Evolutionary conservation across 2,797 vertebrate species (phyloP).

Genomic region (Pangasius larnaudii): DNA sequence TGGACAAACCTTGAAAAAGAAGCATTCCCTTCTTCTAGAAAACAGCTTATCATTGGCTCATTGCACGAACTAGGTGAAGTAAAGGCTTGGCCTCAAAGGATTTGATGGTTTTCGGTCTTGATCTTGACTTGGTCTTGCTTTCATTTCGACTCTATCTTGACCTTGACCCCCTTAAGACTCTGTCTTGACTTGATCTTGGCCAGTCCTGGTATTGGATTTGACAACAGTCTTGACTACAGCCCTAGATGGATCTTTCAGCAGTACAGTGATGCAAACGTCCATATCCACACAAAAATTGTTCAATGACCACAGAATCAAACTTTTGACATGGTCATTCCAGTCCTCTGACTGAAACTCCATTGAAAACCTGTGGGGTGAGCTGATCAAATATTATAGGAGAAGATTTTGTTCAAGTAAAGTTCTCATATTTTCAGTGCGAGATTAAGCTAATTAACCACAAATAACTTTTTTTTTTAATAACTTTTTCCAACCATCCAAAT

Average conservation of each 20-base stretch:
- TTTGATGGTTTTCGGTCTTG: neutral
- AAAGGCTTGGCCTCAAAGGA: neutral
- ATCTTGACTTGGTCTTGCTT: neutral
- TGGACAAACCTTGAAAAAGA: neutral
- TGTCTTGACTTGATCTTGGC: slow-evolving; percentile 29
- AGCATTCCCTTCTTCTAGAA: neutral
- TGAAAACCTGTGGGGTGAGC: neutral
- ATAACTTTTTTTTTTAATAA: neutral
- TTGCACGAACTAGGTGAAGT: neutral
- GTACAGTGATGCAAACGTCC: slow-evolving; percentile 1
- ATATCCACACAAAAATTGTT: neutral
- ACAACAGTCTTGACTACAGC: slow-evolving; percentile 6
- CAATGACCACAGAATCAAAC: neutral
- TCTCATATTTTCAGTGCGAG: neutral
- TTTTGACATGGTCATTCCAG: neutral
- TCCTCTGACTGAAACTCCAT: neutral
- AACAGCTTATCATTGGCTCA: neutral
- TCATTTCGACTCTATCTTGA: slow-evolving; percentile 2
- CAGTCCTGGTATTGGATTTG: slow-evolving; percentile 3
- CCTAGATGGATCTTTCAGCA: neutral
- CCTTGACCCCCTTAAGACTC: neutral
- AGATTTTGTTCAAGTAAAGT: neutral
- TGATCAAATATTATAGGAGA: neutral
- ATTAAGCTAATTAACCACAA: neutral
- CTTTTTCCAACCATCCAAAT: neutral